phyloP scores from a whole-genome alignment of 1,140 invertebrate genomes.

The Nasonia vitripennis region DNA sequence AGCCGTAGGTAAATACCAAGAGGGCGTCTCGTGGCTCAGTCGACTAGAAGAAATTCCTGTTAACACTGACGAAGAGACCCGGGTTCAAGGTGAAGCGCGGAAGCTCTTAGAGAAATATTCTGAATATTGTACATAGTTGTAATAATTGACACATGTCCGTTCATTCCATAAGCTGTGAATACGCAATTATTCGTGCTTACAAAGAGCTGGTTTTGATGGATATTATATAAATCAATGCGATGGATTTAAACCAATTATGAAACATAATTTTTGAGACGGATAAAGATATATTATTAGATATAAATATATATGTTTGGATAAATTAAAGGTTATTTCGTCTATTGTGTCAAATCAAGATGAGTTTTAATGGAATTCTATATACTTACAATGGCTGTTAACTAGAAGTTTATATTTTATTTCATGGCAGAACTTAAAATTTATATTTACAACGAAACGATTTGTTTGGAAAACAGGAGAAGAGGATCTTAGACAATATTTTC shows the following conservation, averaged over 20 bases:
- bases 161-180: constrained; percentile 55
- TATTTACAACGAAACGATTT: constrained; percentile 11
- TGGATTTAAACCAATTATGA: neutral
- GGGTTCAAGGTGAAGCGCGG: constrained; percentile 62
- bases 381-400: neutral
- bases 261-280: neutral
- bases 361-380: neutral
- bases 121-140: constrained; percentile 59
- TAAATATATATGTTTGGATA: constrained; percentile 10
- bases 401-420: constrained; percentile 1
- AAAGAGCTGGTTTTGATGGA: constrained; percentile 10
- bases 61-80: constrained; percentile 72
- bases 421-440: neutral
- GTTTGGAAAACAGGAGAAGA: neutral
- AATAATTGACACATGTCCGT: constrained; percentile 33
- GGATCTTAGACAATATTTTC: constrained; percentile 25
- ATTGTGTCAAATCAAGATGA: neutral
- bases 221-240: neutral
- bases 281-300: constrained; percentile 2
- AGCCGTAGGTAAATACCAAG: constrained; percentile 73
- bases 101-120: constrained; percentile 64
- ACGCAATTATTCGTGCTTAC: constrained; percentile 30
- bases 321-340: neutral
- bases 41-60: constrained; percentile 70
- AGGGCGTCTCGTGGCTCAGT: constrained; percentile 78